Base-by-base conservation (phyloP, 2,888 invertebrate species). In the Acanthosepion esculentum region DNA sequence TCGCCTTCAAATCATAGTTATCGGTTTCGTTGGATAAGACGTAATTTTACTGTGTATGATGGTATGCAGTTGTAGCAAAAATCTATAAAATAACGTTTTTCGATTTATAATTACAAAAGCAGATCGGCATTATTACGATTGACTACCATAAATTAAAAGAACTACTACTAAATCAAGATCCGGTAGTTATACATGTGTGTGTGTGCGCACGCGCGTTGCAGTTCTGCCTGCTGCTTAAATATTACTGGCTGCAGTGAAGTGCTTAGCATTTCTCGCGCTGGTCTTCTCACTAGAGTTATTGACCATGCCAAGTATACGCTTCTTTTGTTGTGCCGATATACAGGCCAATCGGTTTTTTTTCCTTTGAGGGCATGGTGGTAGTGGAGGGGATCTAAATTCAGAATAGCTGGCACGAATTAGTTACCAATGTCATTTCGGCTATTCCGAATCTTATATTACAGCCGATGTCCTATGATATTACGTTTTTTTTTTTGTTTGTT, bases 101-200 rank as follows among this genome's bases (percentile, higher is more conserved):
- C 59, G 23, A 23, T 78, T 18, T n/a, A 5, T 78, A 33, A 78
- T 78, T n/a, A 33, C n/a, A 33, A 78, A n/a, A 78, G 23, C n/a
- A 18, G 78, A 78, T 78, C 33, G n/a, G 78, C 78, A 78, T 78
- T 78, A n/a, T n/a, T 12, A 78, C n/a, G 78, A 15, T 78, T 78
- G 78, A 78, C 78, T 78, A 78, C 78, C 78, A 78, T 78, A 78
- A 78, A 78, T 78, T 78, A 78, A 78, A 78, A 18, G n/a, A 78
- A 78, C 78, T 78, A 12, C 78, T 78, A 78, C n/a, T n/a, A 78
- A 78, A 78, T n/a, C n/a, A 33, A 78, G 78, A 78, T 12, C 78
- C n/a, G 78, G n/a, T 78, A 15, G 10, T 10, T 15, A 18, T 78
- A n/a, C n/a, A n/a, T n/a, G 15, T n/a, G 55, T 55, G 55, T 78